Conservation (phyloP, 2,888 invertebrate genomes). For the Falcaria lacertinaria region DNA sequence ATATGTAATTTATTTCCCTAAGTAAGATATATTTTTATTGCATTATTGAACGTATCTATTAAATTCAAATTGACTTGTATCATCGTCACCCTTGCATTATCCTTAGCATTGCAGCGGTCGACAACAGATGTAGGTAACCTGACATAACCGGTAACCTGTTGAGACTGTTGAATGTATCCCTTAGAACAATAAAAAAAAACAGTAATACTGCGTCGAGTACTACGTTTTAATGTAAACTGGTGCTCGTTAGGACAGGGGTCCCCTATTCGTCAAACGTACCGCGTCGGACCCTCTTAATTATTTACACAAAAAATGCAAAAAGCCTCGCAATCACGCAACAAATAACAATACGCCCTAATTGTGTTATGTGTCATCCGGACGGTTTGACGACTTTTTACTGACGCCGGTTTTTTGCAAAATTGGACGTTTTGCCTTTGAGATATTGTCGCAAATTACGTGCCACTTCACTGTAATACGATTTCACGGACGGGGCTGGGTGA, state of each 20-base stretch:
- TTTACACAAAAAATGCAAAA: slow-evolving; percentile 1
- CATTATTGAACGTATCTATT: too few relatives aligned
- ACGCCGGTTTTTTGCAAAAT: slow-evolving; percentile 12
- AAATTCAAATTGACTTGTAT: too few relatives aligned
- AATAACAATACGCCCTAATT: slow-evolving; percentile 24
- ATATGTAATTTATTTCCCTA: too few relatives aligned
- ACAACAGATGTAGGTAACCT: too few relatives aligned
- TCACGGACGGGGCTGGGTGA: neutral
- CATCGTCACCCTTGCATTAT: too few relatives aligned
- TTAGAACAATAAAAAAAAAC: too few relatives aligned
- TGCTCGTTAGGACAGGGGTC: neutral
- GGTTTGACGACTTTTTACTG: slow-evolving; percentile 17
- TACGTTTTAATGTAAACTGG: too few relatives aligned
- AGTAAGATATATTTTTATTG: too few relatives aligned
- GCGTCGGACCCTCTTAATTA: neutral
- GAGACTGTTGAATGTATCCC: too few relatives aligned
- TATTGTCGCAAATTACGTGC: neutral
- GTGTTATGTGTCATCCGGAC: slow-evolving; percentile 15
- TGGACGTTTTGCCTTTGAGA: slow-evolving; percentile 2
- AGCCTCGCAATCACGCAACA: slow-evolving; percentile 1
- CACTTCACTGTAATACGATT: neutral
- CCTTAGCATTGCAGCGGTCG: too few relatives aligned
- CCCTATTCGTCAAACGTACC: neutral
- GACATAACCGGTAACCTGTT: too few relatives aligned
- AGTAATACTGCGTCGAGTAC: too few relatives aligned